A percentile compares a stretch with the other conserved stretches of the same genome.
Evolutionary conservation across 2,113 vertebrate genomes (phyloP).

Genomic region (Pachyramphus minor): DNA sequence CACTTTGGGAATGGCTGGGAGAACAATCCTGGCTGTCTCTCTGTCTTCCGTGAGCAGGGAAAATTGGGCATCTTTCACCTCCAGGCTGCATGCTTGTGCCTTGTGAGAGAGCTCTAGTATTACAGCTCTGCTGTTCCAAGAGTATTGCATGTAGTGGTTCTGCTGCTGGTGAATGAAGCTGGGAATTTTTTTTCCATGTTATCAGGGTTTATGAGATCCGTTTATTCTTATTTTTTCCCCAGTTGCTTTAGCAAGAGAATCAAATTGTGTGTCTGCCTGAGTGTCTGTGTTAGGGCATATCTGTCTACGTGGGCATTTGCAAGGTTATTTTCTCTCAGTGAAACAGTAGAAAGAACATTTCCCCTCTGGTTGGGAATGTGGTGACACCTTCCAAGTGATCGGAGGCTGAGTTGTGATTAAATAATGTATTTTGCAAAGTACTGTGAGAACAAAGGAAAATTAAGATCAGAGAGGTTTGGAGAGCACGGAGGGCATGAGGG

Average conservation of each 20-base stretch:
- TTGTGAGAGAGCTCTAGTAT: neutral
- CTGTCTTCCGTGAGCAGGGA: neutral
- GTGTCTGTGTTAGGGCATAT: rapidly evolving
- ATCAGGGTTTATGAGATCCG: neutral
- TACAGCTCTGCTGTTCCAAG: neutral
- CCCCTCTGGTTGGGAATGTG: neutral
- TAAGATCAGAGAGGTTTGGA: neutral
- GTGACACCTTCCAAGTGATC: neutral
- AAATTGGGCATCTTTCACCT: neutral
- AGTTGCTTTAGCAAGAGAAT: neutral
- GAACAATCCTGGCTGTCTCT: neutral
- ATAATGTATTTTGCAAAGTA: neutral
- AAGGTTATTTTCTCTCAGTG: neutral
- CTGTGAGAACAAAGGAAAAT: neutral
- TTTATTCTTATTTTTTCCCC: neutral
- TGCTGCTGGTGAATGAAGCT: neutral
- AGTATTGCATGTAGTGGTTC: neutral
- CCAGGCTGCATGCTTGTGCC: neutral
- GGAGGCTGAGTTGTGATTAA: neutral
- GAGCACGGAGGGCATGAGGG: neutral
- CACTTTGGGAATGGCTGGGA: neutral
- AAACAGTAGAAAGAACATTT: neutral
- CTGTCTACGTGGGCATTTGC: neutral
- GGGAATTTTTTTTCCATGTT: neutral
- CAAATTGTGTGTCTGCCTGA: neutral